These are phyloP conservation scores for Malacosoma neustria DNA, from an alignment of 2,888 invertebrate species.

Conservation along the genomic window DNA sequence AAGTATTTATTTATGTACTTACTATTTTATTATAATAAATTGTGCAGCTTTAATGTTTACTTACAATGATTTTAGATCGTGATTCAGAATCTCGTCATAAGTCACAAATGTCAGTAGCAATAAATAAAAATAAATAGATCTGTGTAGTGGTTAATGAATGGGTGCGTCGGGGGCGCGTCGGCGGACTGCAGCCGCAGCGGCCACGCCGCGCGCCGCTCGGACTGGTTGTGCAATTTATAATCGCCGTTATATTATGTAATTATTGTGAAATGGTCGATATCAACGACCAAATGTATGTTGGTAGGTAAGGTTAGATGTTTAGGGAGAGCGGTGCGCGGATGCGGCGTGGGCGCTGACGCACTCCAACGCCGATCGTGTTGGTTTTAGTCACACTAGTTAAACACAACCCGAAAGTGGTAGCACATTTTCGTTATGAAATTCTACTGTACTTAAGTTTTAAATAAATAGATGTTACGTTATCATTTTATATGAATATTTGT, in stretches of 20 bases:
- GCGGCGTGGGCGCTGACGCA: conserved; percentile 22
- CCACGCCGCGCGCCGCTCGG: conserved; percentile 14
- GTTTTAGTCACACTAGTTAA: conserved; percentile 69
- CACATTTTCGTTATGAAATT: conserved; percentile 67
- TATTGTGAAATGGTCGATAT: conserved; percentile 9
- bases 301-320: not conserved
- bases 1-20: conserved; percentile 69
- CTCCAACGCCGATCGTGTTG: conserved; percentile 11
- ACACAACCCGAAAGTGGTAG: conserved; percentile 67
- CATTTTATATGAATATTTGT: conserved; percentile 74
- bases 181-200: conserved; percentile 22
- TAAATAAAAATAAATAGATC: conserved; percentile 46
- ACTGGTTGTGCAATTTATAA: conserved; percentile 50
- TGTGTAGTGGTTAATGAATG: conserved; percentile 50
- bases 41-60: conserved; percentile 74
- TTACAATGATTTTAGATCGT: conserved; percentile 73
- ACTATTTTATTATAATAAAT: conserved; percentile 53
- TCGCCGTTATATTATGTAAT: conserved; percentile 31
- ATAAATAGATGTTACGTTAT: conserved; percentile 74
- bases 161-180: conserved; percentile 31
- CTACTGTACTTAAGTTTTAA: conserved; percentile 66
- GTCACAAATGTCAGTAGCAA: conserved; percentile 73
- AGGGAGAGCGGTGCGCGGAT: conserved; percentile 12
- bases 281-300: conserved; percentile 2
- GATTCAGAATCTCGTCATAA: conserved; percentile 75